These are phyloP conservation scores for Apus apus DNA, from an alignment of 2,113 vertebrate genomes.

Conservation along the genomic window DNA sequence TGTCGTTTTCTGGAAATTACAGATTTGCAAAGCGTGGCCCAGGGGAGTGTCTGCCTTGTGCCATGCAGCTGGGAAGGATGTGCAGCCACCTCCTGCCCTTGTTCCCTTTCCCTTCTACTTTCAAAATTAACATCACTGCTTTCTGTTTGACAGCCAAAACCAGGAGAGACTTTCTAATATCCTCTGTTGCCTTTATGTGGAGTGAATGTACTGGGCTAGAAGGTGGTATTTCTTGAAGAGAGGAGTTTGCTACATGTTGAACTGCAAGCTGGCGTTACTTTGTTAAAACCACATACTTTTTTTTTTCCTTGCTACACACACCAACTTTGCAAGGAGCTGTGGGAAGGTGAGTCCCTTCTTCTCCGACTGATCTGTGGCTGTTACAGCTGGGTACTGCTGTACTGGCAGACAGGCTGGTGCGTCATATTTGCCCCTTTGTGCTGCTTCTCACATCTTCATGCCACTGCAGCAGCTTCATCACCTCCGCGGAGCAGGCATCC, in stretches of 20 bases:
- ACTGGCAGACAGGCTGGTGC: neutral
- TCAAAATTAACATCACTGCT: neutral
- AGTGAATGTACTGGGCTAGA: neutral
- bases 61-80: neutral
- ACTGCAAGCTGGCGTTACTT: neutral
- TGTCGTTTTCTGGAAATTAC: neutral
- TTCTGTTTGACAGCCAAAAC: neutral
- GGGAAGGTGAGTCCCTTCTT: neutral
- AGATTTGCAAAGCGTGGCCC: neutral
- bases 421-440: accelerated
- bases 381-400: neutral
- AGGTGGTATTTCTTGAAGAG: neutral
- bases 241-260: neutral
- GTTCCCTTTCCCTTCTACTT: neutral
- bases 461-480: accelerated
- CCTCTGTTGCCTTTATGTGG: neutral
- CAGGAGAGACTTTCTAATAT: neutral
- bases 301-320: neutral
- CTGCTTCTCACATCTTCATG: neutral
- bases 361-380: neutral
- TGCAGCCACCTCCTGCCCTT: neutral
- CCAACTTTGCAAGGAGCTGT: neutral
- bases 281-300: neutral
- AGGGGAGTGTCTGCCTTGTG: neutral
- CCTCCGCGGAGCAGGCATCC: neutral